Conservation (phyloP, 2,113 vertebrate genomes). For the Heteronetta atricapilla region DNA sequence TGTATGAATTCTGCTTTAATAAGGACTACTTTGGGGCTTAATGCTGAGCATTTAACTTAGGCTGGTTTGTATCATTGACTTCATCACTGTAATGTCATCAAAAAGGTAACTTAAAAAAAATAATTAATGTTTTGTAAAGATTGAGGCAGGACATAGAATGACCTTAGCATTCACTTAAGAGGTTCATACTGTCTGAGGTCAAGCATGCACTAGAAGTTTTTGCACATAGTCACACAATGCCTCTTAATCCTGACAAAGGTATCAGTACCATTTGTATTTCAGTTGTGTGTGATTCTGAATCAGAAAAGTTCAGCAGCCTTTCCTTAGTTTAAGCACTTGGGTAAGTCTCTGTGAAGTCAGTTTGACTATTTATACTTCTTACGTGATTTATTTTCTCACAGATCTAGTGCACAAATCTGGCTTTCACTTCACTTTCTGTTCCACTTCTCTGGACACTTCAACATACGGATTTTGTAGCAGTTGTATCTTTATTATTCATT, state of each 20-base stretch:
- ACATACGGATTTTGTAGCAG: background rate
- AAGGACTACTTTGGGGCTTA: background rate
- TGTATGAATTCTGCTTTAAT: rapidly evolving
- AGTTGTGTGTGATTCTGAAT: background rate
- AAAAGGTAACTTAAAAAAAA: background rate
- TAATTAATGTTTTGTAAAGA: no score
- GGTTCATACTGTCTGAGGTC: background rate
- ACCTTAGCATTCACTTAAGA: background rate
- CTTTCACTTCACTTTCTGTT: background rate
- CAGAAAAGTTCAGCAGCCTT: background rate
- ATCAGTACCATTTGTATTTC: background rate
- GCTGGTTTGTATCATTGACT: background rate
- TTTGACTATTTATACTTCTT: background rate
- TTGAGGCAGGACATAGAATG: background rate
- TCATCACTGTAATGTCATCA: background rate
- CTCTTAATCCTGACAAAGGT: background rate
- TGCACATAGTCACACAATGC: background rate
- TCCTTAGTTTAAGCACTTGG: background rate
- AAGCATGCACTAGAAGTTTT: background rate
- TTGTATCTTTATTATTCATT: background rate
- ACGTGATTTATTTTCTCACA: background rate
- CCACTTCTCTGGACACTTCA: background rate
- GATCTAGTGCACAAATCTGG: background rate
- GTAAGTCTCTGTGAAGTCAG: background rate
- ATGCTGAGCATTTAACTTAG: background rate